phyloP scores from a whole-genome alignment of 2,797 vertebrate genomes.

The Yasuhikotakia modesta region DNA sequence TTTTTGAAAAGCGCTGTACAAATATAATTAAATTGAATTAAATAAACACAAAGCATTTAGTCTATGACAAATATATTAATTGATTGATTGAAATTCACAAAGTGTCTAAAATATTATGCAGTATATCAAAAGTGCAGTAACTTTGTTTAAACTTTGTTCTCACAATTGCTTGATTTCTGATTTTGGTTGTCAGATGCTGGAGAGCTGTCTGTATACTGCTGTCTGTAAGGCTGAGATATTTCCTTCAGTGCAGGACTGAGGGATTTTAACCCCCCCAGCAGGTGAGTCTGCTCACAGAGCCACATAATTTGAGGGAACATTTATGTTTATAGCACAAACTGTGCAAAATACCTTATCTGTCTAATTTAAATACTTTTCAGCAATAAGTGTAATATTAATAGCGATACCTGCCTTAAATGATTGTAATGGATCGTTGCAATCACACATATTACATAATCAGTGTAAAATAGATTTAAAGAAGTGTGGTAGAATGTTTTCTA shows the following conservation, averaged over 20 bases:
- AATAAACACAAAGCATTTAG: no score
- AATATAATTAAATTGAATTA: no score
- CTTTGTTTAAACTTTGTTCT: no score
- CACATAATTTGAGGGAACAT: not conserved
- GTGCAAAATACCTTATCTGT: not conserved
- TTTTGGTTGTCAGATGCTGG: not conserved
- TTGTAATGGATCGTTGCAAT: constrained; percentile 14
- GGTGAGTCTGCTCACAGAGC: not conserved
- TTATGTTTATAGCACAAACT: not conserved
- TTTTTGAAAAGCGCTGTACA: no score
- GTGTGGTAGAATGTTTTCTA: not conserved
- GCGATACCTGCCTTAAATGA: not conserved
- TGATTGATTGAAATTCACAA: no score
- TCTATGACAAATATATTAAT: no score
- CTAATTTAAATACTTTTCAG: not conserved
- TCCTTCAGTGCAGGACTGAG: not conserved
- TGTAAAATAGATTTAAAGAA: constrained; percentile 3
- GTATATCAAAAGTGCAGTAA: no score
- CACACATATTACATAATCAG: constrained; percentile 6
- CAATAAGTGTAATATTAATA: not conserved
- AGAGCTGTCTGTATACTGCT: not conserved
- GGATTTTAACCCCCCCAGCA: not conserved
- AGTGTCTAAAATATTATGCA: no score
- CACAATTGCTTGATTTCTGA: not conserved
- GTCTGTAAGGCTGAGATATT: not conserved